Percentiles rank a stretch among this genome's conserved stretches.
Evolutionary conservation across 2,888 invertebrate species (phyloP).

Genomic region (Dilophus febrilis): DNA sequence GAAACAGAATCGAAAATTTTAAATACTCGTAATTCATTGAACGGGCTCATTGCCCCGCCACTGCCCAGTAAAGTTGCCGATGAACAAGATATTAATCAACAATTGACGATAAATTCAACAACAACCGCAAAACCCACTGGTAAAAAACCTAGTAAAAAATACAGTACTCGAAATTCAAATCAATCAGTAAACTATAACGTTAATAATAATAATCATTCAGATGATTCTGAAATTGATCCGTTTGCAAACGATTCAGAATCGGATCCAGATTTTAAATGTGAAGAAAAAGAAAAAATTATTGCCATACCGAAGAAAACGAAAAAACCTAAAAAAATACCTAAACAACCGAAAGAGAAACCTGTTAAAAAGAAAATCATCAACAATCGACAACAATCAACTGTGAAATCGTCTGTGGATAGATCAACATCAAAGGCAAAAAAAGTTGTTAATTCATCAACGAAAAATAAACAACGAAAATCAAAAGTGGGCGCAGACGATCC

Average conservation of each 20-base stretch:
- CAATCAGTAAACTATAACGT: constrained; percentile 8
- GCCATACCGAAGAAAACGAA: not conserved
- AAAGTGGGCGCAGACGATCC: no score
- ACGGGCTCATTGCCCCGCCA: no score
- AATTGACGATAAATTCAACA: no score
- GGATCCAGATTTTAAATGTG: constrained; percentile 6
- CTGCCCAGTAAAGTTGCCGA: no score
- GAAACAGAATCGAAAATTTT: constrained; percentile 7
- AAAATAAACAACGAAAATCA: no score
- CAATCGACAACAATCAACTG: constrained; percentile 8
- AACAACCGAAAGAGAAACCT: constrained; percentile 5
- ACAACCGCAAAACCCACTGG: no score
- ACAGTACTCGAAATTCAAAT: no score
- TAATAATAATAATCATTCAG: constrained; percentile 9
- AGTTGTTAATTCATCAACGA: no score
- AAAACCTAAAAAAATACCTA: not conserved
- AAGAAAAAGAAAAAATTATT: not conserved
- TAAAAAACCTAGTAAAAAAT: no score
- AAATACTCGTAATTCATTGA: no score
- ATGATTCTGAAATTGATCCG: not conserved
- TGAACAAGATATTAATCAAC: no score
- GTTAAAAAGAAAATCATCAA: constrained; percentile 8
- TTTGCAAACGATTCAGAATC: constrained; percentile 5
- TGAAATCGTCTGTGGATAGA: not conserved
- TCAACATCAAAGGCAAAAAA: no score